Base-by-base conservation (phyloP, 2,113 vertebrate species). In the Mastomys natalensis region DNA sequence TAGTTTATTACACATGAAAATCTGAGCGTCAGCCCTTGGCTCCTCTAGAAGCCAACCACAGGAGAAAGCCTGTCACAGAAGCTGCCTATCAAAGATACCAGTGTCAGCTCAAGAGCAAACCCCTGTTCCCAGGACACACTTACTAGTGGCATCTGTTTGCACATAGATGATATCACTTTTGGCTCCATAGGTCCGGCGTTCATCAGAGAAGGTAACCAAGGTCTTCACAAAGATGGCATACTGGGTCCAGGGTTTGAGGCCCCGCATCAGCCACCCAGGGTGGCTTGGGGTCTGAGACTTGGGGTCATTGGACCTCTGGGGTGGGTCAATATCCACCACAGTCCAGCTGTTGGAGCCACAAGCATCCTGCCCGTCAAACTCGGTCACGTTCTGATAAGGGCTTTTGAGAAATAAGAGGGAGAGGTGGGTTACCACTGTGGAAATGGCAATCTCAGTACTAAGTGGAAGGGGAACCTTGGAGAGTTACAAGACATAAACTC, bases 341-440 rank as follows among this genome's bases (percentile, higher is more conserved):
- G 99, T 99, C 99, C 99, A 99, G 97, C 99, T 99, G 98, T 99
- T 99, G 1, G 99, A 99, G 48, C 99, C 99, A 2, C 99, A 99
- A 0, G 99, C 99, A 0, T 99, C 99, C 97, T 99, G 99, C 8
- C 99, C 99, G 0, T 99, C 99, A 0, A 99, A 99, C 98, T 99
- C 99, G 0, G 99, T 99, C 98, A 99, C 99, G 0, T 99, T 99
- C 95, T 98, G 99, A 74, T 99, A 99, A 0, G 99, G 99, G n/a
- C 99, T 99, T 85, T 64, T 0, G 2, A 88, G 78, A 80, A 9
- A 48, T 70, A 84, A 37, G 0, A 40, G n/a, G 43, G n/a, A 12
- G 51, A 53, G 58, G 55, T 22, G 0, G 17, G 73, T 96, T 68
- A 96, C 26, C 45, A 17, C 6, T n/a, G 3, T 3, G 11, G 4